A percentile compares a stretch with the other conserved stretches of the same genome.
Evolutionary conservation across 1,140 invertebrate species (phyloP).

Genomic region (honey bee (Apis mellifera)): Amel_HAv3.1 CM009931.2:10485501-10486000

Average conservation of each 20-base stretch:
- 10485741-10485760: conserved; percentile 75
- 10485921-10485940: conserved; percentile 40
- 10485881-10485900: conserved; percentile 52
- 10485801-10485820: conserved; percentile 33
- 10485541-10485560: conserved; percentile 52
- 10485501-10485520: conserved; percentile 72
- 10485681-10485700: conserved; percentile 53
- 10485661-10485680: conserved; percentile 62
- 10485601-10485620: conserved; percentile 69
- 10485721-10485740: conserved; percentile 77
- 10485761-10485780: conserved; percentile 51
- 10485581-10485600: conserved; percentile 73
- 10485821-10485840: conserved; percentile 70
- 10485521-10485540: conserved; percentile 62
- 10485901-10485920: conserved; percentile 52
- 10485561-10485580: conserved; percentile 43
- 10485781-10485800: neutral
- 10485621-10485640: conserved; percentile 47
- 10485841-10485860: conserved; percentile 59
- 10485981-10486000: neutral
- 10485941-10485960: conserved; percentile 54
- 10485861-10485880: conserved; percentile 63
- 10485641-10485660: conserved; percentile 32
- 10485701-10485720: conserved; percentile 71
- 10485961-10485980: neutral